Evolutionary conservation across 2,888 invertebrate species (phyloP).

Genomic region (Leucophenga maculata): DNA sequence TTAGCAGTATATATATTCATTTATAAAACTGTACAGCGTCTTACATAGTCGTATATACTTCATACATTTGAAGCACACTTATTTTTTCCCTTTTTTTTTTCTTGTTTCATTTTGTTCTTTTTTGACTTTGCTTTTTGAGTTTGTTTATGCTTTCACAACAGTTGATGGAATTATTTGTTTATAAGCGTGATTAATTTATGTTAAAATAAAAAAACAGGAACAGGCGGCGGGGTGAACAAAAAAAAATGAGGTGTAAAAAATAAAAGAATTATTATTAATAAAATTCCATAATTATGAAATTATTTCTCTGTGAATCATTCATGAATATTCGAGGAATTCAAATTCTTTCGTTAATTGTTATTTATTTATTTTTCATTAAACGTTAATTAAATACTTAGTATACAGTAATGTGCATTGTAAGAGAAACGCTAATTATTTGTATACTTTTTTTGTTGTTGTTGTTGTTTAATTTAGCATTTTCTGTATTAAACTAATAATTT

Average conservation of each 20-base stretch:
- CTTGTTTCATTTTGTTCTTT: conserved; percentile 2
- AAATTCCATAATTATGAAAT: background rate
- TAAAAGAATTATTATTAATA: conserved; percentile 1
- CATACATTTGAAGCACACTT: background rate
- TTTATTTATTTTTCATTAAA: too few relatives aligned
- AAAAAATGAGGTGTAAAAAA: background rate
- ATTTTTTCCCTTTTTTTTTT: too few relatives aligned
- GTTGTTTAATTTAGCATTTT: background rate
- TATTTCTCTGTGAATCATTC: background rate
- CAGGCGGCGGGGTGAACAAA: too few relatives aligned
- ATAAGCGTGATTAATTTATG: conserved; percentile 44
- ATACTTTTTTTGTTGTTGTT: background rate
- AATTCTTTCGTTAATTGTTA: too few relatives aligned
- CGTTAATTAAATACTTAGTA: background rate
- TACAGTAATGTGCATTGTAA: background rate
- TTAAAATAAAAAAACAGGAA: conserved; percentile 26
- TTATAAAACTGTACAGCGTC: too few relatives aligned
- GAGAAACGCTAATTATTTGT: background rate
- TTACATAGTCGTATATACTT: background rate
- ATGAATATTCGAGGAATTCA: background rate
- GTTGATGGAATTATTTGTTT: conserved; percentile 50
- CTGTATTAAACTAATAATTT: too few relatives aligned
- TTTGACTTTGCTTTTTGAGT: background rate
- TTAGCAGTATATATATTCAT: too few relatives aligned
- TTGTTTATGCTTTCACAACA: conserved; percentile 41